Conservation (phyloP, 2,888 invertebrate species). For the Polydrusus cervinus region DNA sequence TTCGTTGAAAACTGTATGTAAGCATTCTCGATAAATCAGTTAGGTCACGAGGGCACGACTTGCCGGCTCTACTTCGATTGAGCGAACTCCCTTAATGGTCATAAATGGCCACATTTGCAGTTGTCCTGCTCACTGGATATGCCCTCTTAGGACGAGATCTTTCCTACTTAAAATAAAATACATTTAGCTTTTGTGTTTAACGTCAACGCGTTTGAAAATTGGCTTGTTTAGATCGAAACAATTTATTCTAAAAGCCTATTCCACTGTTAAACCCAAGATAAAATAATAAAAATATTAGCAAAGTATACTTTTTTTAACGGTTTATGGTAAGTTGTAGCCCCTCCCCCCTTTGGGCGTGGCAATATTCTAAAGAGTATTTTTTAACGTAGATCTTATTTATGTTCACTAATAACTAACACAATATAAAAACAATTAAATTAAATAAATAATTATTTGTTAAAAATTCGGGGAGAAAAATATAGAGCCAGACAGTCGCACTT, state of each 20-base stretch:
- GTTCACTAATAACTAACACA: no score
- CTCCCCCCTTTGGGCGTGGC: no score
- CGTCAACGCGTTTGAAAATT: conserved; percentile 41
- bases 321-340: no score
- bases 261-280: neutral
- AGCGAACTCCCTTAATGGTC: conserved; percentile 71
- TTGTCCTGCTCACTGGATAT: conserved; percentile 62
- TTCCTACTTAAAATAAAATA: conserved; percentile 60
- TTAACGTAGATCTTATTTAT: no score
- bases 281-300: no score
- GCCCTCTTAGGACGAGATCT: conserved; percentile 59
- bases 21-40: conserved; percentile 13
- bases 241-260: neutral
- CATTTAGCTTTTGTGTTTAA: conserved; percentile 59
- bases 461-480: no score
- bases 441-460: no score
- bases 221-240: neutral
- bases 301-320: no score
- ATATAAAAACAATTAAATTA: no score
- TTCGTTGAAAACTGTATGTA: neutral
- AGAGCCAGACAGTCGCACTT: no score
- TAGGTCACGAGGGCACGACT: conserved; percentile 21
- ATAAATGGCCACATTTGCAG: conserved; percentile 69
- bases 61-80: conserved; percentile 63
- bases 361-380: no score